phyloP scores from a whole-genome alignment of 2,888 invertebrate species.

The Oligia latruncula region DNA sequence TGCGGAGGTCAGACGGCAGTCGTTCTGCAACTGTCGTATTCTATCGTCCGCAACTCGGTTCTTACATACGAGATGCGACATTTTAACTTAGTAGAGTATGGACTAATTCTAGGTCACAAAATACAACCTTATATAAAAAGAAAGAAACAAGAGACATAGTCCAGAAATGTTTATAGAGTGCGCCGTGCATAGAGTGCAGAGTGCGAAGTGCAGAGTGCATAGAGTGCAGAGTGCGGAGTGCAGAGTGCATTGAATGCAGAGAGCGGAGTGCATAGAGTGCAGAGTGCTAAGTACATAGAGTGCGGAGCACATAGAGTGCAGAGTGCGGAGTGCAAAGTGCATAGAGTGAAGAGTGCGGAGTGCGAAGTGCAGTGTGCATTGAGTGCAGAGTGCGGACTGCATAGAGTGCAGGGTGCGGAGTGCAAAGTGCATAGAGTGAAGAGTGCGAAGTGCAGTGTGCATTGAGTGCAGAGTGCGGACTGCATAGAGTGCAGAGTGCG shows the following conservation, averaged over 20 bases:
- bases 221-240: no score
- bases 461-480: no score
- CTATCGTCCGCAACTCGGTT: background rate
- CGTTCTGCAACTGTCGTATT: background rate
- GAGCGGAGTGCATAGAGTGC: no score
- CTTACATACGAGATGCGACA: background rate
- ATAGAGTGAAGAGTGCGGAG: background rate
- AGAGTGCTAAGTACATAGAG: no score
- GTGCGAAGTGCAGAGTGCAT: no score
- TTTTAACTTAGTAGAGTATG: background rate
- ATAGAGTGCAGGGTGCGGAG: background rate
- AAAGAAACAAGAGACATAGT: background rate
- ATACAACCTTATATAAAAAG: background rate
- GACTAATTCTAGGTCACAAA: background rate
- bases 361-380: no score
- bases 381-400: no score
- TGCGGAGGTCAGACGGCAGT: background rate
- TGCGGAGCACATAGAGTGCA: background rate
- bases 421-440: no score
- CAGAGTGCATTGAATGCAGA: background rate
- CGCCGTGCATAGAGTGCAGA: background rate
- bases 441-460: no score
- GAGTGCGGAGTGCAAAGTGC: no score
- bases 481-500: background rate
- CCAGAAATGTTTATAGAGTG: no score